Evolutionary conservation across 2,797 vertebrate genomes (phyloP).

Genomic region (Spea hammondii): DNA sequence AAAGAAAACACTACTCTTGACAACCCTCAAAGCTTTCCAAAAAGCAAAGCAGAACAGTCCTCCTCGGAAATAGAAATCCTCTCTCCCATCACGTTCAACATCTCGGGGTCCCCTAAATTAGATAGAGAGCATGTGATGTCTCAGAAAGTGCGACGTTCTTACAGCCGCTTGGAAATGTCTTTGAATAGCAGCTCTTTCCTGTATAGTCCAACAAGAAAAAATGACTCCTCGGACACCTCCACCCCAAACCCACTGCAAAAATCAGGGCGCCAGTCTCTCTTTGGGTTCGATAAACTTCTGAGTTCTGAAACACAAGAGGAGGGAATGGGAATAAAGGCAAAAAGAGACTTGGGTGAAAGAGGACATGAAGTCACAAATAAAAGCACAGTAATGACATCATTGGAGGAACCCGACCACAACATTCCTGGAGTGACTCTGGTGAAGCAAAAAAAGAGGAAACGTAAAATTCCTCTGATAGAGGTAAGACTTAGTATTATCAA

Average conservation of each 20-base stretch:
- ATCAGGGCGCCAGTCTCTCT: conserved; percentile 59
- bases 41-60: neutral
- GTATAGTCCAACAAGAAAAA: conserved; percentile 1
- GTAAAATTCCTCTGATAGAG: conserved; percentile 64
- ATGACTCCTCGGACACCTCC: conserved; percentile 36
- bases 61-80: conserved; percentile 10
- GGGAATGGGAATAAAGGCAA: conserved; percentile 46
- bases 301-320: conserved; percentile 52
- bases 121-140: conserved; percentile 64
- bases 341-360: conserved; percentile 24
- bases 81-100: neutral
- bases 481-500: conserved; percentile 57
- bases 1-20: conserved; percentile 60
- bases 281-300: conserved; percentile 69
- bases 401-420: conserved; percentile 57
- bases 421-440: conserved; percentile 69
- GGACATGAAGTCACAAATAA: conserved; percentile 9
- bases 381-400: neutral
- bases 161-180: conserved; percentile 65
- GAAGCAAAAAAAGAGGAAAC: conserved; percentile 68
- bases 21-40: neutral
- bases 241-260: conserved; percentile 55
- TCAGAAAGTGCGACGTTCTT: conserved; percentile 72
- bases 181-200: conserved; percentile 50
- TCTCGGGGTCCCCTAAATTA: neutral